Evolutionary conservation across 2,113 vertebrate species (phyloP).

Genomic region (Pteronura brasiliensis): DNA sequence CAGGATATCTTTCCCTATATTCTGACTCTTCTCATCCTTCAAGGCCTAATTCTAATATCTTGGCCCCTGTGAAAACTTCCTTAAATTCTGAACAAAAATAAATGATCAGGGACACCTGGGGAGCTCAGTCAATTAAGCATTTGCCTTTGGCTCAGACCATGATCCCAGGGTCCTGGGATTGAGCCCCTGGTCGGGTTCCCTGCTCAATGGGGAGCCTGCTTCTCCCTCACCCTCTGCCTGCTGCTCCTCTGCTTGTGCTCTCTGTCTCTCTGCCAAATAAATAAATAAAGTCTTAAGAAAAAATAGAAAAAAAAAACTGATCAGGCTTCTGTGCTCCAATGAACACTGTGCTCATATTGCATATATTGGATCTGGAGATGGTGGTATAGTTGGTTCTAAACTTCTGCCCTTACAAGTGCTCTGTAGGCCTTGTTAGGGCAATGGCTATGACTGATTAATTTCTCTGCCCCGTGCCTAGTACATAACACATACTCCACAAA

Average conservation of each 20-base stretch:
- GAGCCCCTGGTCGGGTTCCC: too few relatives aligned
- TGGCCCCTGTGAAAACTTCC: not conserved
- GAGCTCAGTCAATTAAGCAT: too few relatives aligned
- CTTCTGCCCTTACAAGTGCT: not conserved
- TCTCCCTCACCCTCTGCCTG: too few relatives aligned
- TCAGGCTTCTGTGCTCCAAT: not conserved
- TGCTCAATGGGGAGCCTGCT: too few relatives aligned
- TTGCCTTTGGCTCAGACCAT: too few relatives aligned
- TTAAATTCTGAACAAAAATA: not conserved
- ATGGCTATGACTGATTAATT: not conserved
- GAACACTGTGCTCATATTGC: not conserved
- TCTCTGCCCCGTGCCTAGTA: not conserved
- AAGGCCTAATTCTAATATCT: not conserved
- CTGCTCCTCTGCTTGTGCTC: too few relatives aligned
- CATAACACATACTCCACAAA: not conserved
- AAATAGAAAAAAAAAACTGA: not conserved
- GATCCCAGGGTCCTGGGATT: too few relatives aligned
- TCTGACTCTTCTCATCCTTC: not conserved
- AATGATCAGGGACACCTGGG: too few relatives aligned
- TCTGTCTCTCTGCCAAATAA: too few relatives aligned
- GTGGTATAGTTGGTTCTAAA: not conserved
- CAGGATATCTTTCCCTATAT: not conserved
- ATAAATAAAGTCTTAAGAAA: too few relatives aligned
- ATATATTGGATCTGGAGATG: not conserved
- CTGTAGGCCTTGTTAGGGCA: not conserved